These are phyloP conservation scores for Myioborus melanocephalus DNA, from an alignment of 2,797 vertebrate species.

Conservation along the genomic window DNA sequence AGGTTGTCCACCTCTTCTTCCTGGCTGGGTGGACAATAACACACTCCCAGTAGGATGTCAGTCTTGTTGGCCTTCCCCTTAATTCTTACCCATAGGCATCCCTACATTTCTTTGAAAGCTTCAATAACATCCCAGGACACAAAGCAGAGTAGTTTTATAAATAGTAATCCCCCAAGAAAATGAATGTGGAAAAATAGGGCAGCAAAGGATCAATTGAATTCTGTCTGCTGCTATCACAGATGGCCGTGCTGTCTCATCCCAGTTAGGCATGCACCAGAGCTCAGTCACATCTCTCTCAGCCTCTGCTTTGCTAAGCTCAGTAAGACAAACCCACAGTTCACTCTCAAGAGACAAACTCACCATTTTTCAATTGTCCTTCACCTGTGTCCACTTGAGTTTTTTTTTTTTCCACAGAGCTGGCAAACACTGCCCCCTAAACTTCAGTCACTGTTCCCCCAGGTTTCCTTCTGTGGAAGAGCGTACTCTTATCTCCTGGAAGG, in stretches of 20 bases:
- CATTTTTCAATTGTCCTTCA: neutral
- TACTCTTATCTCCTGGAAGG: neutral
- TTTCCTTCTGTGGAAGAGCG: neutral
- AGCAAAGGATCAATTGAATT: neutral
- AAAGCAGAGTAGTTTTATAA: neutral
- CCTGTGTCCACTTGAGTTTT: neutral
- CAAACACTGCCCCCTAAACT: neutral
- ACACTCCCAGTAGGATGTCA: neutral
- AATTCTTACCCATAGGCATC: neutral
- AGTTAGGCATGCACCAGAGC: neutral
- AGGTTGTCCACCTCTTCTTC: neutral
- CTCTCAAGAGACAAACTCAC: rapidly evolving
- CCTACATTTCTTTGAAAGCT: neutral
- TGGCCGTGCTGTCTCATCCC: neutral
- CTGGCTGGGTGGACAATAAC: rapidly evolving
- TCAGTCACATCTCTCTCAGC: neutral
- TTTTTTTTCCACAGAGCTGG: neutral
- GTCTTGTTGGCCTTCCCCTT: neutral
- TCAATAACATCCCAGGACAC: neutral
- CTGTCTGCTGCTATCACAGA: neutral
- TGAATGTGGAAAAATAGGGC: neutral
- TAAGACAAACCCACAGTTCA: neutral
- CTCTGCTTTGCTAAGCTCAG: neutral
- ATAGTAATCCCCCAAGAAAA: neutral
- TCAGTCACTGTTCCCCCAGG: neutral